Conservation (phyloP, 2,888 invertebrate species). For the Clunio marinus region DNA sequence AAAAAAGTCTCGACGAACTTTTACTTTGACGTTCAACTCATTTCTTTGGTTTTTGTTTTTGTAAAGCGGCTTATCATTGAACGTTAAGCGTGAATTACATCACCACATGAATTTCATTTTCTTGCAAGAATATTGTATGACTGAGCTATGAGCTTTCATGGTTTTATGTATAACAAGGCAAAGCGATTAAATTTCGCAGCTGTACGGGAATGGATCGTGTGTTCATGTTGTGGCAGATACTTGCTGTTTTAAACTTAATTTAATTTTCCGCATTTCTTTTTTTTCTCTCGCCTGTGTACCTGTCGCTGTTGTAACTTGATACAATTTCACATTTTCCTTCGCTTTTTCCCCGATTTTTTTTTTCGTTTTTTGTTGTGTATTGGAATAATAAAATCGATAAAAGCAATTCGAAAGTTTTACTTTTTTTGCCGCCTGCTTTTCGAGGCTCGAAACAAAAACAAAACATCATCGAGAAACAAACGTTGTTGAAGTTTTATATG, state of each 20-base stretch:
- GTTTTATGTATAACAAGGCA: too few relatives aligned
- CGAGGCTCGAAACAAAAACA: too few relatives aligned
- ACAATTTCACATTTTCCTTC: not conserved
- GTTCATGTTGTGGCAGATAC: not conserved
- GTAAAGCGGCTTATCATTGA: not conserved
- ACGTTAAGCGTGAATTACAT: not conserved
- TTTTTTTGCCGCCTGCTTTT: slow-evolving; percentile 1
- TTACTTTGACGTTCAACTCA: not conserved
- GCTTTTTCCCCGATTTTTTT: too few relatives aligned
- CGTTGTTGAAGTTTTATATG: too few relatives aligned
- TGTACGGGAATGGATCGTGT: not conserved
- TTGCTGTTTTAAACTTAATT: not conserved
- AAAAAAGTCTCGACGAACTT: too few relatives aligned
- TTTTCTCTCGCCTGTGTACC: not conserved
- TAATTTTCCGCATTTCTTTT: too few relatives aligned
- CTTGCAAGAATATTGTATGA: too few relatives aligned
- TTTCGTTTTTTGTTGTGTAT: not conserved
- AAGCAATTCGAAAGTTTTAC: not conserved
- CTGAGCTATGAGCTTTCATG: too few relatives aligned
- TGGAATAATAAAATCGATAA: slow-evolving; percentile 19
- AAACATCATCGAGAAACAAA: too few relatives aligned
- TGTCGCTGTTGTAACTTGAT: slow-evolving; percentile 1
- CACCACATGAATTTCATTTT: not conserved
- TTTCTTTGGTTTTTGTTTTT: too few relatives aligned
- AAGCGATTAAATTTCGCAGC: not conserved